These are phyloP conservation scores for Octomys mimax DNA, from an alignment of 2,797 vertebrate genomes.

Conservation along the genomic window DNA sequence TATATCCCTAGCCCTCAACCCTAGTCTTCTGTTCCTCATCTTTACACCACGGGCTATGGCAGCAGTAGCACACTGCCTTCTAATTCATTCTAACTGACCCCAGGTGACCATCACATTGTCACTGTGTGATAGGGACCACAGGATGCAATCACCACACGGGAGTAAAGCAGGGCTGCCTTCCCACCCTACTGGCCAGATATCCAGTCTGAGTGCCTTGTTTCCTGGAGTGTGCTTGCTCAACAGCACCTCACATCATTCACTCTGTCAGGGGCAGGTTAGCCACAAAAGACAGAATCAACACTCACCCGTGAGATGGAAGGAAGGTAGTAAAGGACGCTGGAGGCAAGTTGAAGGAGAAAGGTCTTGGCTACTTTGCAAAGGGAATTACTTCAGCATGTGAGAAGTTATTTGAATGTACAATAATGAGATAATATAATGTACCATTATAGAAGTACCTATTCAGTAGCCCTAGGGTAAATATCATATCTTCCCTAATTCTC, in stretches of 20 bases:
- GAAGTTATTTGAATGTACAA: background rate
- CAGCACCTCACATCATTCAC: background rate
- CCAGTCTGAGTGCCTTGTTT: background rate
- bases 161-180: background rate
- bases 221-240: background rate
- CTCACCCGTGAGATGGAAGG: conserved; percentile 26
- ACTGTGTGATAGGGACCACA: no score
- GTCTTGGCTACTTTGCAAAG: background rate
- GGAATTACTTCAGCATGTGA: background rate
- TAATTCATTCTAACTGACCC: background rate
- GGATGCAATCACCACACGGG: background rate
- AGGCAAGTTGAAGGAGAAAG: background rate
- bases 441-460: background rate
- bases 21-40: background rate
- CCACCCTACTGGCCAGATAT: background rate
- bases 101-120: background rate
- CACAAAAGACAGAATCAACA: background rate
- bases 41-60: background rate
- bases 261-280: background rate
- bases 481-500: background rate
- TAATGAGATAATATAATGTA: background rate
- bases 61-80: background rate
- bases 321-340: background rate
- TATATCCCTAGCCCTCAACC: background rate
- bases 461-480: no score